Evolutionary conservation across 2,888 invertebrate genomes (phyloP), one percentile per base, ranked within the genome.

Genomic region (Pollenia labialis): DNA sequence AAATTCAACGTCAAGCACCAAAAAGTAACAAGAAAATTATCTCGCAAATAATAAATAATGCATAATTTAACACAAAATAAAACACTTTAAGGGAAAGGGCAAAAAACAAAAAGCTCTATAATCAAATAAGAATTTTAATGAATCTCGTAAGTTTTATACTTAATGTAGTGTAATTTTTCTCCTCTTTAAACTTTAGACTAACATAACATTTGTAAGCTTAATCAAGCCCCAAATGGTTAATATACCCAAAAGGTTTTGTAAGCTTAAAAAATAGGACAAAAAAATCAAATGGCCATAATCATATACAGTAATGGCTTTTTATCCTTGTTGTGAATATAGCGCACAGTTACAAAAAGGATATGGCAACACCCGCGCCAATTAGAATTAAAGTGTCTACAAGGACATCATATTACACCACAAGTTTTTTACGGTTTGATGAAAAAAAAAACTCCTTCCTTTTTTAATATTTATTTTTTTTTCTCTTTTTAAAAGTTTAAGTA

Each of bases 351-450:
- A 23, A 66, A n/a, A 18, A n/a, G n/a, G 8, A 54, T 44, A 56
- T 46, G 23, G 44, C 16, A 81, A 81, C 72, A 74, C 77, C 82
- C 69, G 54, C 64, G n/a, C 50, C 81, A 85, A 79, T 85, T 85
- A 82, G 74, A 85, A 85, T 44, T 74, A 85, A 85, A 79, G 68
- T 82, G 82, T 77, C 77, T 79, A 75, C 85, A 85, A 85, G 79
- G 85, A 85, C 85, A 82, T 77, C 23, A 60, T 56, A 69, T 69
- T 74, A 74, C 1, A 60, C 54, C 14, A 14, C 52, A 46, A 48
- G 56, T 58, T 54, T 68, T 14, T 48, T 58, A 18, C 18, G 16
- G 32, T 3, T 46, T 40, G 48, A 52, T 16, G 32, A 14, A 12
- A 52, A 64, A 52, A 64, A 64, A 64, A 54, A 44, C 23, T 23